These are phyloP conservation scores for Azemiops feae DNA, from an alignment of 2,113 vertebrate species.

Conservation along the genomic window DNA sequence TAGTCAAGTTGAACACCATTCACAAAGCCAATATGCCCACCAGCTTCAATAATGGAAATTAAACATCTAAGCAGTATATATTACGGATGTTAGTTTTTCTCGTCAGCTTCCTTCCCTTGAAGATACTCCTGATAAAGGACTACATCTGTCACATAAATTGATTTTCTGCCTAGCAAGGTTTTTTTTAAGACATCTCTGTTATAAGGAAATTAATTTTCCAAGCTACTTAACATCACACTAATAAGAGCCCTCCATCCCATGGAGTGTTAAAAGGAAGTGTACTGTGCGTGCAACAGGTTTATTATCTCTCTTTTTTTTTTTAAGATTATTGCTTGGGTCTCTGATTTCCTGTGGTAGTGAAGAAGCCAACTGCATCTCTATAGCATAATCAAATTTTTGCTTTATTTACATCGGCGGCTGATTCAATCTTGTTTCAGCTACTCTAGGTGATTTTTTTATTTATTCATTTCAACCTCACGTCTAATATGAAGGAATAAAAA, in stretches of 20 bases:
- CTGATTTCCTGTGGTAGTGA: not conserved
- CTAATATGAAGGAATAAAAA: not conserved
- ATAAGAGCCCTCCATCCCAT: slow-evolving; percentile 62
- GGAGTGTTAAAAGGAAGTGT: slow-evolving; percentile 57
- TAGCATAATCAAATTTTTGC: not conserved
- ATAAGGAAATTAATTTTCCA: slow-evolving; percentile 76
- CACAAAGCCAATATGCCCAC: not conserved
- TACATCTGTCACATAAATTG: slow-evolving; percentile 69
- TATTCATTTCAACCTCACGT: not conserved
- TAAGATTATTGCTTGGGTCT: not conserved
- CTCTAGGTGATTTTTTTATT: not conserved
- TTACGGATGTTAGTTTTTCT: slow-evolving; percentile 40
- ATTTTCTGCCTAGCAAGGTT: slow-evolving; percentile 73
- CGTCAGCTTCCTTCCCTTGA: slow-evolving; percentile 50
- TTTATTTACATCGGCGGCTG: not conserved
- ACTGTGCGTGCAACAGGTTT: slow-evolving; percentile 28
- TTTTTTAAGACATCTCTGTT: slow-evolving; percentile 74
- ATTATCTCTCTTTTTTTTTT: not conserved
- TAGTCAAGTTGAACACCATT: not conserved
- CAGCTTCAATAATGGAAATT: not conserved
- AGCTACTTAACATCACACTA: slow-evolving; percentile 69
- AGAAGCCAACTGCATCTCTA: not conserved
- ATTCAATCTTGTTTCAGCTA: not conserved
- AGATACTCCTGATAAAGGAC: slow-evolving; percentile 67
- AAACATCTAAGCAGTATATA: slow-evolving; percentile 30